Percentiles rank a stretch among this genome's conserved stretches.
Evolutionary conservation across 2,797 vertebrate species (phyloP).

Genomic region (Momotus momota): DNA sequence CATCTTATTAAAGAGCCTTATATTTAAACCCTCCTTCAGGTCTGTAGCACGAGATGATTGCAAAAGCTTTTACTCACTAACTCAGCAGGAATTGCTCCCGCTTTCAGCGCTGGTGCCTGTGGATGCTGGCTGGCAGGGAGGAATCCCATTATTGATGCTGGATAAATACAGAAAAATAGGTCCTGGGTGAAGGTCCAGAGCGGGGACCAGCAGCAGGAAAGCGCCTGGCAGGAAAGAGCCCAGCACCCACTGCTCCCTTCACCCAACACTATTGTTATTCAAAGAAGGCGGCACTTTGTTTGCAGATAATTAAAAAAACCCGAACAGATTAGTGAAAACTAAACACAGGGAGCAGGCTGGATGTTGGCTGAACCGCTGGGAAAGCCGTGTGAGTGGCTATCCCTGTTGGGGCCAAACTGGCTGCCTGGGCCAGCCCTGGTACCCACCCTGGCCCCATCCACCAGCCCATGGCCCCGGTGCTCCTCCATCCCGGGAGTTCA

Average conservation of each 20-base stretch:
- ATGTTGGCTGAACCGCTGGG: not conserved
- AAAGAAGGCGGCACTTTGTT: not conserved
- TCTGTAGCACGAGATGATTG: not conserved
- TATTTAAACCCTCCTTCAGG: not conserved
- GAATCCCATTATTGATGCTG: not conserved
- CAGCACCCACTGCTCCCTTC: not conserved
- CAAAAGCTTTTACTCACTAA: not conserved
- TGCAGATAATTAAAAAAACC: not conserved
- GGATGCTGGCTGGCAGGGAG: not conserved
- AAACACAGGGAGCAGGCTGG: not conserved
- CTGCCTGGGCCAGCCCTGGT: not conserved
- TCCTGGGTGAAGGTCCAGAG: not conserved
- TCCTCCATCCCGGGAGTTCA: not conserved
- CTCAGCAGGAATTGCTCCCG: not conserved
- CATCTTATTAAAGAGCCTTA: not conserved
- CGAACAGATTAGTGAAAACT: conserved; percentile 10
- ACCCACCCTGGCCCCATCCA: not conserved
- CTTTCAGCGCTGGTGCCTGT: not conserved
- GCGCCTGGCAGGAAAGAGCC: not conserved
- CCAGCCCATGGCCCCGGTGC: not conserved
- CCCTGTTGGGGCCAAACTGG: not conserved
- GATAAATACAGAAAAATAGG: not conserved
- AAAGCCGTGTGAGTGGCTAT: accelerated
- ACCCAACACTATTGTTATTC: not conserved
- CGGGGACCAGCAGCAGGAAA: not conserved